Percentiles rank a stretch among this genome's conserved stretches.
Evolutionary conservation across 2,888 invertebrate genomes (phyloP).

Genomic region (Campopleginae sp.): DNA sequence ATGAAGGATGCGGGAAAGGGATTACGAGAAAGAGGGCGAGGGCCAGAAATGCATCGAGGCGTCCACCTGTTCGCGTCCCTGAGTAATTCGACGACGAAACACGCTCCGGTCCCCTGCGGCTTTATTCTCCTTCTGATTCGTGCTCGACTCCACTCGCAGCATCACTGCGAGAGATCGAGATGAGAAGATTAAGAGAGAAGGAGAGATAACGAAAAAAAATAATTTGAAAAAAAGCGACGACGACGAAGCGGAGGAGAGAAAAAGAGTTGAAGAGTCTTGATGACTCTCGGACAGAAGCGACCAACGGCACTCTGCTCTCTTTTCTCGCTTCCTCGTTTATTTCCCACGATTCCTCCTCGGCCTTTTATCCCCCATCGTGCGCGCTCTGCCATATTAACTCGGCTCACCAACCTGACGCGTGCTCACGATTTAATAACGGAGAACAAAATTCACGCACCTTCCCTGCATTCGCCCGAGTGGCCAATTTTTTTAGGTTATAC

Average conservation of each 20-base stretch:
- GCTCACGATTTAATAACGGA: conserved; percentile 30
- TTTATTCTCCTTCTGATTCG: conserved; percentile 60
- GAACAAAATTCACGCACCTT: not conserved
- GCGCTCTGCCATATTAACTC: conserved; percentile 32
- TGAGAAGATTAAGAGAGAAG: conserved; percentile 31
- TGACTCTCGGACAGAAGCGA: conserved; percentile 49
- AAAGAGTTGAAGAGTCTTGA: conserved; percentile 48
- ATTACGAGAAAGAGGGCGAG: not conserved
- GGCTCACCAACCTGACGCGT: conserved; percentile 18
- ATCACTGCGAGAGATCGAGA: conserved; percentile 38
- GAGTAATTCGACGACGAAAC: conserved; percentile 72
- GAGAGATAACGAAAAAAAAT: conserved; percentile 29
- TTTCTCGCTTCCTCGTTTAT: conserved; percentile 62
- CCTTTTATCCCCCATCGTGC: conserved; percentile 24
- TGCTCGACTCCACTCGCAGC: conserved; percentile 27
- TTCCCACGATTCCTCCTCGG: conserved; percentile 62
- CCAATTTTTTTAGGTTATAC: not conserved
- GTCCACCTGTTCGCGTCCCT: conserved; percentile 75
- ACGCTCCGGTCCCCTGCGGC: conserved; percentile 72
- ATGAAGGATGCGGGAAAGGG: conserved; percentile 19
- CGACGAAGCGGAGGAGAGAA: not conserved
- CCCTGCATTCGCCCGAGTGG: not conserved
- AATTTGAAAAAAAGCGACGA: conserved; percentile 6
- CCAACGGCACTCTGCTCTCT: conserved; percentile 66
- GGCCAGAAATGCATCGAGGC: conserved; percentile 56